These are phyloP conservation scores for Dysidea cf. avara DNA, from an alignment of 37 sponge, comb jelly and placozoan species.

Conservation along the genomic window DNA sequence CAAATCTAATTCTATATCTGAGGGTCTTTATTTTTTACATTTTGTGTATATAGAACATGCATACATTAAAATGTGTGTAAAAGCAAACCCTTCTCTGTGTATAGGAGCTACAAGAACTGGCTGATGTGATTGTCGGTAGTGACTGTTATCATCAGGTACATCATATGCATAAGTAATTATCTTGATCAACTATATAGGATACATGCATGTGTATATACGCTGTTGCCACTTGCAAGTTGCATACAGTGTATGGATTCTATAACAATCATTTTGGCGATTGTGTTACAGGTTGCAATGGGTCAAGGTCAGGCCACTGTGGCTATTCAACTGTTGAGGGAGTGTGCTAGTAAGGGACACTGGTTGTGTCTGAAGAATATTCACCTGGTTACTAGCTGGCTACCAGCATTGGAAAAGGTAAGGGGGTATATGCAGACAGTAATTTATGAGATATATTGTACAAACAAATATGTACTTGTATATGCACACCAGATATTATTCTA, in stretches of 20 bases:
- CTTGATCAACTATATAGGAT: no score
- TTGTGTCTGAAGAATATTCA: slow-evolving; percentile 98
- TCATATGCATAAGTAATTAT: no score
- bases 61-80: no score
- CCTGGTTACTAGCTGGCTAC: slow-evolving; percentile 88
- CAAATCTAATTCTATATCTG: no score
- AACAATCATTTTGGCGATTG: no score
- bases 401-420: slow-evolving; percentile 92
- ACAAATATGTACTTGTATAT: neutral
- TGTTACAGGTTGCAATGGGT: slow-evolving; percentile 99
- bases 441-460: neutral
- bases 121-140: slow-evolving; percentile 68
- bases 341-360: slow-evolving; percentile 88
- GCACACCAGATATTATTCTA: slow-evolving; percentile 1
- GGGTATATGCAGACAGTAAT: neutral
- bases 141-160: slow-evolving; percentile 85
- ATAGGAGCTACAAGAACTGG: slow-evolving; percentile 96
- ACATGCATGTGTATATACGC: no score
- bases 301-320: slow-evolving; percentile 91
- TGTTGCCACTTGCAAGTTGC: no score
- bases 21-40: no score
- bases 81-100: no score
- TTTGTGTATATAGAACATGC: no score
- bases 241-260: no score
- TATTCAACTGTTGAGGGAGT: slow-evolving; percentile 74